Evolutionary conservation across 2,888 invertebrate genomes (phyloP).

Genomic region (Agrenia bidenticulata): DNA sequence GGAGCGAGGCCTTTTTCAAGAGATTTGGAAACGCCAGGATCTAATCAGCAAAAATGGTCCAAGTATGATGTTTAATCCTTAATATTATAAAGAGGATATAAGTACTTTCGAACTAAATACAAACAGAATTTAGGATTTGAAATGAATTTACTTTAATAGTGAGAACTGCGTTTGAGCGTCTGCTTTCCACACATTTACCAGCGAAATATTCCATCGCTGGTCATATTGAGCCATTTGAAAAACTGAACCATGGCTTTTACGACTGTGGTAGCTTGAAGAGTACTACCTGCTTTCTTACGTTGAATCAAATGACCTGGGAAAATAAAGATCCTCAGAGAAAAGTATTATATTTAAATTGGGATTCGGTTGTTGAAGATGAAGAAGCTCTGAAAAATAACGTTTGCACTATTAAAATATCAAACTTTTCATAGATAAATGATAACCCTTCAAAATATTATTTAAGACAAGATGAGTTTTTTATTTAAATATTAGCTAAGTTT

Average conservation of each 20-base stretch:
- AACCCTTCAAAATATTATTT: no score
- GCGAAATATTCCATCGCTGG: constrained; percentile 67
- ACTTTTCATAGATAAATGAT: background rate
- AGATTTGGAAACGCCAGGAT: constrained; percentile 44
- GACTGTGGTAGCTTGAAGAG: constrained; percentile 7
- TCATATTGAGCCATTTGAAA: constrained; percentile 64
- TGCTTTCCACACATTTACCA: constrained; percentile 64
- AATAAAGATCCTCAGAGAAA: constrained; percentile 11
- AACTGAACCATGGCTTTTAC: constrained; percentile 57
- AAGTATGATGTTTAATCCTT: constrained; percentile 25
- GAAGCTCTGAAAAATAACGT: constrained; percentile 30
- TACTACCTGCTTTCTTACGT: constrained; percentile 11
- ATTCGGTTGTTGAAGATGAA: background rate
- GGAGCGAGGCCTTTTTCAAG: constrained; percentile 41
- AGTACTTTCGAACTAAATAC: no score
- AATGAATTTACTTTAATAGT: constrained; percentile 21
- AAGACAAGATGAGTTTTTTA: no score
- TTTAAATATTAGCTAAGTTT: constrained; percentile 26
- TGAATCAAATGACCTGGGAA: constrained; percentile 32
- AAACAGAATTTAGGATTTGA: no score
- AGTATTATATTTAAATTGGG: constrained; percentile 31
- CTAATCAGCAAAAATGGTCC: constrained; percentile 41
- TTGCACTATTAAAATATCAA: no score
- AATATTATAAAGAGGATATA: background rate
- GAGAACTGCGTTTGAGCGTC: constrained; percentile 62